These are phyloP conservation scores for Trimorus sp. DNA, from an alignment of 2,888 invertebrate species.

Conservation along the genomic window DNA sequence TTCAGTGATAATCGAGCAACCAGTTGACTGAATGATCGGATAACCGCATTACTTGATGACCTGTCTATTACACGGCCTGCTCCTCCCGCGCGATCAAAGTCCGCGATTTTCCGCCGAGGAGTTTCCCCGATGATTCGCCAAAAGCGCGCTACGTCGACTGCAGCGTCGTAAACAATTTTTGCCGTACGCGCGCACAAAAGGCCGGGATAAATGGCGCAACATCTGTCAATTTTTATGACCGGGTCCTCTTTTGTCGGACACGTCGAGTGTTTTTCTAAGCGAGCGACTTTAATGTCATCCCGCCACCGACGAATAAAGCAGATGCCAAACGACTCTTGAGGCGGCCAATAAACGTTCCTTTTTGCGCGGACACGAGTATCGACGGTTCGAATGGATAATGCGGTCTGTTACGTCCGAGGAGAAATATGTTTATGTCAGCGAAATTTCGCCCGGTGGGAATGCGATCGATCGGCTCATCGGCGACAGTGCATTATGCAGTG, in stretches of 20 bases:
- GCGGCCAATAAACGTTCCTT: constrained; percentile 64
- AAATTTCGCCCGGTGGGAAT: constrained; percentile 27
- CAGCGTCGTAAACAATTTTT: constrained; percentile 61
- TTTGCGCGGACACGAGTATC: constrained; percentile 59
- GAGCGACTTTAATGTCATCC: constrained; percentile 64
- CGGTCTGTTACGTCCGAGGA: constrained; percentile 33
- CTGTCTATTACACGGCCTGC: too few species aligned
- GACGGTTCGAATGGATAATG: constrained; percentile 66
- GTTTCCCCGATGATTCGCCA: constrained; percentile 31
- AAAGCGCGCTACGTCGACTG: constrained; percentile 47
- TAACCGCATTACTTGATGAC: too few species aligned
- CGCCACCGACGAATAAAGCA: constrained; percentile 66
- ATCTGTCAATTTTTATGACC: constrained; percentile 66
- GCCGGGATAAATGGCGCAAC: constrained; percentile 53
- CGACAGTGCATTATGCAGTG: constrained; percentile 36
- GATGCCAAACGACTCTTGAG: constrained; percentile 65
- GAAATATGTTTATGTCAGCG: constrained; percentile 45
- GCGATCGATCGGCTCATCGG: constrained; percentile 42
- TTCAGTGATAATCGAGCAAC: too few species aligned
- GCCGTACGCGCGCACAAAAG: constrained; percentile 52
- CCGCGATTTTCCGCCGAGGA: constrained; percentile 23
- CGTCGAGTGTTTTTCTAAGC: constrained; percentile 66
- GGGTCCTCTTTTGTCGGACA: constrained; percentile 59
- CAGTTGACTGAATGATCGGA: too few species aligned
- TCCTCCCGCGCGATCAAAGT: constrained; percentile 3